phyloP scores from a whole-genome alignment of 2,888 invertebrate genomes.

The Andrena praecox region DNA sequence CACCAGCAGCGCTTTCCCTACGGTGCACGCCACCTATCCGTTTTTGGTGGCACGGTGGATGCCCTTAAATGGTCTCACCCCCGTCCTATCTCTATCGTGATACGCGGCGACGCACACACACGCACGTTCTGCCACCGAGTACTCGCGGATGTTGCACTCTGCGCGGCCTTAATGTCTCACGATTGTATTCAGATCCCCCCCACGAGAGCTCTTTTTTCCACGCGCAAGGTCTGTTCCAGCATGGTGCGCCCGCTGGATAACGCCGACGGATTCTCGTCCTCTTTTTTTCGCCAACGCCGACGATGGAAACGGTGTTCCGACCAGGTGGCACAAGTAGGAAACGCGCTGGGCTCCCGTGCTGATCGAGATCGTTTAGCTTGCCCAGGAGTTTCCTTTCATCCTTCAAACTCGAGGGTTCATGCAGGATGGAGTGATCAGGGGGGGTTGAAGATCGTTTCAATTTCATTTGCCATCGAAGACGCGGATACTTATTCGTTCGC shows the following conservation, averaged over 20 bases:
- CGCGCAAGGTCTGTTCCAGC: constrained; percentile 47
- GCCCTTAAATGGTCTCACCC: constrained; percentile 65
- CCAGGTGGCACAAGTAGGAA: not conserved
- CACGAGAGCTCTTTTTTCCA: constrained; percentile 52
- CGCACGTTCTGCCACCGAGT: constrained; percentile 31
- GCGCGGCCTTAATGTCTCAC: constrained; percentile 63
- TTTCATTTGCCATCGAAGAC: no score
- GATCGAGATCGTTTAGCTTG: not conserved
- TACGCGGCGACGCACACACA: constrained; percentile 49
- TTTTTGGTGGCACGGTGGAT: constrained; percentile 63
- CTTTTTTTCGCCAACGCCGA: constrained; percentile 12
- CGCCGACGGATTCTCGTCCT: constrained; percentile 48
- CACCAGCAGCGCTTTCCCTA: constrained; percentile 73
- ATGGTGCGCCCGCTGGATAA: constrained; percentile 42
- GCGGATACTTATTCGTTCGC: no score
- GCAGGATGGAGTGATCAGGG: no score
- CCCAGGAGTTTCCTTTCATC: no score
- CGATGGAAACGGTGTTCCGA: constrained; percentile 38
- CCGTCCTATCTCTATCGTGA: constrained; percentile 61
- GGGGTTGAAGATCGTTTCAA: no score
- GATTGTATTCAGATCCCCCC: constrained; percentile 73
- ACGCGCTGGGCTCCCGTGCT: not conserved
- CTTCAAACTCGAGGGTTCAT: no score
- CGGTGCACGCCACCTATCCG: constrained; percentile 60
- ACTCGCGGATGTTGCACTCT: constrained; percentile 61